phyloP scores from a whole-genome alignment of 2,888 invertebrate species.

The Tridacna gigas region DNA sequence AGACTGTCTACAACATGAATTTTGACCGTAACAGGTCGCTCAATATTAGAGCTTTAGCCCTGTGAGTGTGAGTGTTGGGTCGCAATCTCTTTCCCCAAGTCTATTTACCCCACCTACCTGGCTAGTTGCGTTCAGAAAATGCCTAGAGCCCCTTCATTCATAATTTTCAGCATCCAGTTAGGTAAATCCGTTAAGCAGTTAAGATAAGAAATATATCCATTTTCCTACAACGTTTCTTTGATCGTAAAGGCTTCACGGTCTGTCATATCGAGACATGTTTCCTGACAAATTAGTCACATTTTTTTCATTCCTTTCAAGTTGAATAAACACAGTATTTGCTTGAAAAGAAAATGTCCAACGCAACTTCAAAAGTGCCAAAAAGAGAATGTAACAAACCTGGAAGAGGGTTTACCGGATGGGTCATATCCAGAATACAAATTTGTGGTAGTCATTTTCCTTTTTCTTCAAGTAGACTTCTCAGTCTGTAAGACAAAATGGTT shows the following conservation, averaged over 20 bases:
- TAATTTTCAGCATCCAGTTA: too few species aligned
- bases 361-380: not conserved
- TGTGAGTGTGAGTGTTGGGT: too few species aligned
- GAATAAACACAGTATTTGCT: constrained; percentile 28
- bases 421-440: constrained; percentile 67
- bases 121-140: too few species aligned
- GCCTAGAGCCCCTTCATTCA: too few species aligned
- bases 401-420: constrained; percentile 63
- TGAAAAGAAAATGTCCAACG: not conserved
- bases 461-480: not conserved
- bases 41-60: too few species aligned
- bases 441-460: constrained; percentile 72
- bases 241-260: too few species aligned
- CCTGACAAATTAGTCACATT: constrained; percentile 22
- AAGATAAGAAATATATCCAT: not conserved
- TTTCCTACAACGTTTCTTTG: not conserved
- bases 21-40: too few species aligned
- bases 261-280: constrained; percentile 20
- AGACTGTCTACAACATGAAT: too few species aligned
- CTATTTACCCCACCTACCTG: too few species aligned
- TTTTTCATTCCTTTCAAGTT: constrained; percentile 54
- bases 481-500: constrained; percentile 11
- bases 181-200: not conserved
- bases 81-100: too few species aligned
- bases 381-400: constrained; percentile 62